Base-by-base conservation (phyloP, 2,888 invertebrate species). In the Dermolepida albohirtum region DNA sequence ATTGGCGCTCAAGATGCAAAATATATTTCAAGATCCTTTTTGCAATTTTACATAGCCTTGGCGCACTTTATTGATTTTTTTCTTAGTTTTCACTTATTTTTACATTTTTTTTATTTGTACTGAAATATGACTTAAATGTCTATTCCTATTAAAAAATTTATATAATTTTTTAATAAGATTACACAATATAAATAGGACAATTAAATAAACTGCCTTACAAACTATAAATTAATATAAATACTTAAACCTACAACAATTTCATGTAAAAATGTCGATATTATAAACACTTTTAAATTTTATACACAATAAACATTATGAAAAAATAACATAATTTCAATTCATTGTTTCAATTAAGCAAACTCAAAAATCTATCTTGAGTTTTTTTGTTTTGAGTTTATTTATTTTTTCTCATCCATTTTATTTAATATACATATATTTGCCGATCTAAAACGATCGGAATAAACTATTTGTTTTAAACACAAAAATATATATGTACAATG, bases 211-310 rank as follows among this genome's bases (percentile, higher is more conserved):
- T 77, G 75, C 74, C 79, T 80, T 80, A 79, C 73, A 76, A 79
- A 78, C 80, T 81, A 80, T 77, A 74, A 74, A 76, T 77, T 77
- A 78, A 79, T 78, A 80, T 80, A 80, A 80, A 79, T 80, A 79
- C 79, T 77, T 79, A 79, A 73, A 75, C 69, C 77, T 78, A 77
- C 70, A 73, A 79, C 78, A 76, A 70, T 72, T 70, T 65, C 65
- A 62, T 73, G 71, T 72, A 71, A 74, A 70, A 71, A 71, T 72
- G 72, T 74, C 72, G 67, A 72, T 71, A 73, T 34, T 70, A 59
- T 71, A 70, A 70, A 71, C 63, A 65, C 70, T 68, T 64, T 63
- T 66, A 69, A 66, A 66, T 66, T 62, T 68, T 68, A 63, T 68
- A 64, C 67, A 55, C 40, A 63, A 67, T 62, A 50, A 68, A 63